These are phyloP conservation scores for Apeltes quadracus DNA, from an alignment of 2,113 vertebrate genomes.

Conservation along the genomic window DNA sequence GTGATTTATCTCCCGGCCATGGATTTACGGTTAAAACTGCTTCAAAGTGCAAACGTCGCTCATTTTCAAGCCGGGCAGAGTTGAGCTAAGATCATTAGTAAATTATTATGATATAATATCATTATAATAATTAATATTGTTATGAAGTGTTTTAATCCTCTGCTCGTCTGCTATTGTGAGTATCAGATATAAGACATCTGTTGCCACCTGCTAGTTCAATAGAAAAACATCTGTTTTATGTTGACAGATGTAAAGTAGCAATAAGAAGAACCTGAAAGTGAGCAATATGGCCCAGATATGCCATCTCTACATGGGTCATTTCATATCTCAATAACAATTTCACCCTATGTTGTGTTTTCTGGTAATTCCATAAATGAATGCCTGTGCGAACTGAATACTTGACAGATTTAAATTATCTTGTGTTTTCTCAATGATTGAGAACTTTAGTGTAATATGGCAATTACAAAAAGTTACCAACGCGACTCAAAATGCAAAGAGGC, in stretches of 20 bases:
- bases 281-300: neutral
- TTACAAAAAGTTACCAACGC: neutral
- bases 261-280: neutral
- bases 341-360: neutral
- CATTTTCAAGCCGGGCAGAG: constrained; percentile 48
- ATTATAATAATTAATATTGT: no score
- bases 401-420: no score
- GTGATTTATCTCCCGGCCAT: constrained; percentile 28
- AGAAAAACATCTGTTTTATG: neutral
- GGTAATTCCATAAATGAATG: neutral
- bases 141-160: constrained; percentile 26
- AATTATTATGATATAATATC: no score
- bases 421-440: neutral
- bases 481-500: neutral
- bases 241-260: constrained; percentile 2
- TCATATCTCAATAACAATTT: neutral
- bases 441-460: neutral
- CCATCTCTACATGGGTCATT: neutral
- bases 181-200: neutral
- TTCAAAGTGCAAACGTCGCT: constrained; percentile 54
- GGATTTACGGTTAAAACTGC: constrained; percentile 20
- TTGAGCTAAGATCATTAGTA: constrained; percentile 55
- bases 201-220: neutral
- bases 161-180: neutral
- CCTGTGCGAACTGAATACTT: neutral